Percentiles rank a stretch among this genome's conserved stretches.
phyloP scores from a whole-genome alignment of 1,140 invertebrate species.

The Zaprionus kolodkinae region DNA sequence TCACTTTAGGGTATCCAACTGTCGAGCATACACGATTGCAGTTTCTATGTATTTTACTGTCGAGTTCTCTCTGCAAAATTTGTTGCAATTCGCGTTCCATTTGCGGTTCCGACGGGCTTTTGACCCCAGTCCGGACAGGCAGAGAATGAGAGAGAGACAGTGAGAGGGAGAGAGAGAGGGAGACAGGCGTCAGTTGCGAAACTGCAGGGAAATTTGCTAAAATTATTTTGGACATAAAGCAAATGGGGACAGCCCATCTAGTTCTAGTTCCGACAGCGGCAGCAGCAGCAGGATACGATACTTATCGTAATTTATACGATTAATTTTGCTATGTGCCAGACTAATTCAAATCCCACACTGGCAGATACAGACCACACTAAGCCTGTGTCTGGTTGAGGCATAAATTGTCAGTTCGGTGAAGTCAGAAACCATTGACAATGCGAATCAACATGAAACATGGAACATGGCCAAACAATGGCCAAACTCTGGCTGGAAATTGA shows the following conservation, averaged over 20 bases:
- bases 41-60: background rate
- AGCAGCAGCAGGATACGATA: background rate
- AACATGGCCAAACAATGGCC: too few relatives aligned
- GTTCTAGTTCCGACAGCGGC: background rate
- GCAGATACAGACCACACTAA: too few relatives aligned
- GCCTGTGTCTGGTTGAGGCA: background rate
- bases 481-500: slow-evolving; percentile 5
- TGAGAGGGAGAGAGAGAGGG: too few relatives aligned
- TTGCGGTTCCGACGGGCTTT: background rate
- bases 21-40: too few relatives aligned
- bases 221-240: background rate
- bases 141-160: too few relatives aligned
- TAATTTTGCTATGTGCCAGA: background rate
- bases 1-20: too few relatives aligned
- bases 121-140: background rate
- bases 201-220: background rate
- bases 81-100: background rate
- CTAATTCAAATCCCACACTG: background rate
- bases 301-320: slow-evolving; percentile 1
- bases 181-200: too few relatives aligned
- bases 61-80: background rate
- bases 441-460: background rate
- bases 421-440: background rate
- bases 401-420: background rate
- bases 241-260: background rate